phyloP scores from a whole-genome alignment of 2,888 invertebrate genomes.

The Pegoplata infirma region DNA sequence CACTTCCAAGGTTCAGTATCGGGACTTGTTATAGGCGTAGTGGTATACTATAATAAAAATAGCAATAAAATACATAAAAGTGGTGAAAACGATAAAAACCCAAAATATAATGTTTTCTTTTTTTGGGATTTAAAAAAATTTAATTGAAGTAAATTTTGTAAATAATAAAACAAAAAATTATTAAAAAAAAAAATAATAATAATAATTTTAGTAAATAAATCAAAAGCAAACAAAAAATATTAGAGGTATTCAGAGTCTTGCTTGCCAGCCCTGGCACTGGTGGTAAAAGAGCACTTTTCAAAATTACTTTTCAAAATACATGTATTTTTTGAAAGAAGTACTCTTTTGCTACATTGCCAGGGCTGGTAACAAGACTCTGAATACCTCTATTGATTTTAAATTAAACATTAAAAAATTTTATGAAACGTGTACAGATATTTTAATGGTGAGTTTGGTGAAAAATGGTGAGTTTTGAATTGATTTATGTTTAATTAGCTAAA shows the following conservation, averaged over 20 bases:
- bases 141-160: too few species aligned
- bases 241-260: too few species aligned
- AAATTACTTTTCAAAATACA: too few species aligned
- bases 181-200: conserved; percentile 1
- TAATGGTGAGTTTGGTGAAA: conserved; percentile 4
- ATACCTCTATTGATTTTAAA: too few species aligned
- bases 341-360: too few species aligned
- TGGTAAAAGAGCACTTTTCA: too few species aligned
- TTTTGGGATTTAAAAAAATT: too few species aligned
- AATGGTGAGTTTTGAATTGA: neutral
- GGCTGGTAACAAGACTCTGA: too few species aligned
- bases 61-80: conserved; percentile 57
- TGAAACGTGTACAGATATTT: conserved; percentile 4
- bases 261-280: too few species aligned
- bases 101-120: neutral
- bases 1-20: conserved; percentile 94
- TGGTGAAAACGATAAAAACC: neutral
- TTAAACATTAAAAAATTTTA: neutral
- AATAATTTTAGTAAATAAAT: neutral
- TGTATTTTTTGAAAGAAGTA: too few species aligned
- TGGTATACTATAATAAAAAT: conserved; percentile 82
- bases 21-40: conserved; percentile 92
- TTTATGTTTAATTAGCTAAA: neutral
- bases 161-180: conserved; percentile 4
- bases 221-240: neutral